phyloP scores from a whole-genome alignment of 2,113 vertebrate species.

The Pelecanoides urinatrix region DNA sequence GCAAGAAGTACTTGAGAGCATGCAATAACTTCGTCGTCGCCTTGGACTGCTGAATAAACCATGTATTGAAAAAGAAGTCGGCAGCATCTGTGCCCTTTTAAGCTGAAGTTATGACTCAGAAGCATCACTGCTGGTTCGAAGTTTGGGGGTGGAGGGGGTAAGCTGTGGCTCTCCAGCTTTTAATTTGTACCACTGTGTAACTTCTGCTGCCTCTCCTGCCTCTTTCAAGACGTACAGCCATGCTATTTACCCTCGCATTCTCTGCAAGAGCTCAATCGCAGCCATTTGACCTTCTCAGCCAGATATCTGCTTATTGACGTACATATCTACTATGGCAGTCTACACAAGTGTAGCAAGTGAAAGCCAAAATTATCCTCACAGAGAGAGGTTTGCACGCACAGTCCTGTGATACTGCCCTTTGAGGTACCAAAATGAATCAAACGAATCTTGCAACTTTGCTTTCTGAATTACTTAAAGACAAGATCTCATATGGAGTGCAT shows the following conservation, averaged over 20 bases:
- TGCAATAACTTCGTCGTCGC: not conserved
- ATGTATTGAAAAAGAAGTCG: fast-evolving
- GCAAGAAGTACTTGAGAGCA: not conserved
- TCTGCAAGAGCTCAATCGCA: not conserved
- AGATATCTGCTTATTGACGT: not conserved
- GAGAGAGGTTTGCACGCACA: not conserved
- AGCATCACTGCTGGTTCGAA: not conserved
- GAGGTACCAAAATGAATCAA: not conserved
- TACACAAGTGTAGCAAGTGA: not conserved
- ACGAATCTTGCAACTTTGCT: not conserved
- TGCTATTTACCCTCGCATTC: not conserved
- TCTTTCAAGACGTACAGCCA: not conserved
- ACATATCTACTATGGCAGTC: not conserved
- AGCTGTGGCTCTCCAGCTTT: not conserved
- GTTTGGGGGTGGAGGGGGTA: not conserved
- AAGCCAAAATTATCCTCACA: not conserved
- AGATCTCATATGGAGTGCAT: not conserved
- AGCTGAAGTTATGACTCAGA: not conserved
- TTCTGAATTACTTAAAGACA: not conserved
- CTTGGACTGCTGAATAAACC: not conserved
- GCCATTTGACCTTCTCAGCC: not conserved
- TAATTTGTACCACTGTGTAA: not conserved
- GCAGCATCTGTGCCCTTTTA: not conserved
- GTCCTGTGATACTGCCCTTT: not conserved
- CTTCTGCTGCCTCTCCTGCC: not conserved